Percentiles rank a stretch among this genome's conserved stretches.
These are phyloP conservation scores for Oenanthe melanoleuca DNA, from an alignment of 2,113 vertebrate species.

Conservation along the genomic window DNA sequence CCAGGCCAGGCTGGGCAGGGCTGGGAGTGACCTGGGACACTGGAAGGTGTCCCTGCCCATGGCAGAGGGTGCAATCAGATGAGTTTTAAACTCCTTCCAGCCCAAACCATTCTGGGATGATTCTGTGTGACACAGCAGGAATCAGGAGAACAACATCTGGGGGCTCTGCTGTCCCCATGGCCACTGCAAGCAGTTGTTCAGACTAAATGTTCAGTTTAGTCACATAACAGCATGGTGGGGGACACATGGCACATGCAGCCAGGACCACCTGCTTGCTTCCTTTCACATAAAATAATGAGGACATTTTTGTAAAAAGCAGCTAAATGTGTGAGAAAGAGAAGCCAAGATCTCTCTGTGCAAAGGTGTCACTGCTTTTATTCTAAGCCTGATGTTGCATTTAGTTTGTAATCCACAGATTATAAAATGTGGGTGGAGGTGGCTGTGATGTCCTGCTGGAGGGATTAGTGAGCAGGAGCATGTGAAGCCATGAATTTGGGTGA, in stretches of 20 bases:
- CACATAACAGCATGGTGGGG: neutral
- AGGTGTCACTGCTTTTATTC: neutral
- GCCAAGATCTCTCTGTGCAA: neutral
- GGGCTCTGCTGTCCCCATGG: neutral
- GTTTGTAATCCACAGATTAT: neutral
- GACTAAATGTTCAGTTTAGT: neutral
- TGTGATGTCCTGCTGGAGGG: neutral
- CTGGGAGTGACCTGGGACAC: fast-evolving
- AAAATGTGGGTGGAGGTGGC: neutral
- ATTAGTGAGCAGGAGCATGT: neutral
- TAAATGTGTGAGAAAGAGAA: neutral
- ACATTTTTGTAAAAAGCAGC: neutral
- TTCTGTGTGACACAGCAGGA: neutral
- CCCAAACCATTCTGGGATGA: neutral
- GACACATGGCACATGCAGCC: neutral
- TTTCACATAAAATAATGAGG: neutral
- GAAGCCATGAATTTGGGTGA: neutral
- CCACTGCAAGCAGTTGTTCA: neutral
- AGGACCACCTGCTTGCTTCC: neutral
- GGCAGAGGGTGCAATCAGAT: neutral
- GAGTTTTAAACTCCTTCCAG: neutral
- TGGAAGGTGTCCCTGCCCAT: neutral
- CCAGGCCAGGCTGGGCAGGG: fast-evolving
- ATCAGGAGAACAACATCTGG: neutral
- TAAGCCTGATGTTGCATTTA: neutral